Conservation (phyloP, 1,140 invertebrate species). For the Wiebesia pumilae region DNA sequence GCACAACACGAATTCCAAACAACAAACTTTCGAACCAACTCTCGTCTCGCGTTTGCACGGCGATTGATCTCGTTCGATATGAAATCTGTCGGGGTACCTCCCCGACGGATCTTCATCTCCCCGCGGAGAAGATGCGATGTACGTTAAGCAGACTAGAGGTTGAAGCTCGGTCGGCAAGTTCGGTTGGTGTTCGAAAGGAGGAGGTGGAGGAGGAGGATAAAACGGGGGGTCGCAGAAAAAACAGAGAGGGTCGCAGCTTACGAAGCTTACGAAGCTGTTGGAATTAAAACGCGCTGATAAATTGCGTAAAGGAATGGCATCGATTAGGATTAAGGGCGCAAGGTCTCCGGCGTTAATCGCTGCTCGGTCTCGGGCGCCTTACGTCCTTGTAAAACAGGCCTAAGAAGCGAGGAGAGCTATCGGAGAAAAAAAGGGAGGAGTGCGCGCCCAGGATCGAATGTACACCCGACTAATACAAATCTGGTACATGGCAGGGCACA, state of each 20-base stretch:
- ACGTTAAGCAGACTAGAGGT: no score
- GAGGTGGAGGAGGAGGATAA: background rate
- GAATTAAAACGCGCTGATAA: slow-evolving; percentile 20
- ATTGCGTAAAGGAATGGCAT: slow-evolving; percentile 28
- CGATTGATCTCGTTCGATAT: no score
- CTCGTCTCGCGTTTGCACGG: no score
- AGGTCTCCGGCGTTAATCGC: slow-evolving; percentile 4
- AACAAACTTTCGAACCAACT: no score
- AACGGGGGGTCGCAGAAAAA: background rate
- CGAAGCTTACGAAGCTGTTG: slow-evolving; percentile 36
- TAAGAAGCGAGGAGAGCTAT: background rate
- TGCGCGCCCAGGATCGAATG: background rate
- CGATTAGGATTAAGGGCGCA: slow-evolving; percentile 24
- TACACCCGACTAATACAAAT: slow-evolving; percentile 35
- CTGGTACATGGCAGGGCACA: background rate
- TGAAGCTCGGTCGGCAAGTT: background rate
- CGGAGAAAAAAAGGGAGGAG: background rate
- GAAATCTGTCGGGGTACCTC: no score
- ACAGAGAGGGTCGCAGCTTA: background rate
- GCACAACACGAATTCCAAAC: no score
- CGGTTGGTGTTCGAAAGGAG: background rate
- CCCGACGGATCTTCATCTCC: no score
- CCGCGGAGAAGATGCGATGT: no score
- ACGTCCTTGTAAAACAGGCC: slow-evolving; percentile 38
- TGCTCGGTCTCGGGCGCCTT: background rate